Percentiles rank a stretch among this genome's conserved stretches.
Evolutionary conservation across 2,797 vertebrate genomes (phyloP).

Genomic region (Clarias laeviceps): DNA sequence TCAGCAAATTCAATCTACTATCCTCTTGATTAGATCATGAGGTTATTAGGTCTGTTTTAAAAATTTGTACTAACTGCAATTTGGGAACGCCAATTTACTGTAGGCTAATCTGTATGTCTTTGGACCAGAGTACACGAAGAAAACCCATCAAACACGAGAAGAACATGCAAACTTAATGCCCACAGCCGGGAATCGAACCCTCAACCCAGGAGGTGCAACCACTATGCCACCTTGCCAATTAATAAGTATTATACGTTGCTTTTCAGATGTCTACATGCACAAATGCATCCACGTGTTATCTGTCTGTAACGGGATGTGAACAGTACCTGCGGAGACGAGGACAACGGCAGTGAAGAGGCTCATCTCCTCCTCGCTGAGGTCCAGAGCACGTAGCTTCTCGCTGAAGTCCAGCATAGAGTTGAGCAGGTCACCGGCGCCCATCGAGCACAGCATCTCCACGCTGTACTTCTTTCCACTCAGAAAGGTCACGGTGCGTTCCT

Average conservation of each 20-base stretch:
- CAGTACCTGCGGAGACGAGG: constrained; percentile 92
- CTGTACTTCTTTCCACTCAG: constrained; percentile 90
- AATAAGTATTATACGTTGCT: no score
- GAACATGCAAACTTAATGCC: no score
- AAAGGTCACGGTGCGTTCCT: constrained; percentile 90
- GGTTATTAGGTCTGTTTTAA: neutral
- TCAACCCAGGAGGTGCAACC: no score
- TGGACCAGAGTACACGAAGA: no score
- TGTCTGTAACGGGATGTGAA: neutral
- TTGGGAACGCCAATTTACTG: no score
- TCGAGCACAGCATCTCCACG: constrained; percentile 85
- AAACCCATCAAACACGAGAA: no score
- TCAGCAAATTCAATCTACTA: neutral
- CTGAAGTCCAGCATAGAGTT: constrained; percentile 97
- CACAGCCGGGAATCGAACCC: no score
- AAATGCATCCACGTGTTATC: neutral
- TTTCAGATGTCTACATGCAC: neutral
- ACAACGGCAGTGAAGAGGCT: constrained; percentile 97
- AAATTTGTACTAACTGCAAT: neutral
- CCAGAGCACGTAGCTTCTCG: constrained; percentile 88
- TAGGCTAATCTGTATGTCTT: no score
- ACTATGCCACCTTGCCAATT: no score
- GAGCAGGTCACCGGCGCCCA: constrained; percentile 93
- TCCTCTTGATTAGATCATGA: neutral
- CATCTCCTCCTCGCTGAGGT: constrained; percentile 95